Percentiles rank a stretch among this genome's conserved stretches.
Evolutionary conservation across 1,140 invertebrate species (phyloP).

Genomic region (Rhyzopertha dominica): DNA sequence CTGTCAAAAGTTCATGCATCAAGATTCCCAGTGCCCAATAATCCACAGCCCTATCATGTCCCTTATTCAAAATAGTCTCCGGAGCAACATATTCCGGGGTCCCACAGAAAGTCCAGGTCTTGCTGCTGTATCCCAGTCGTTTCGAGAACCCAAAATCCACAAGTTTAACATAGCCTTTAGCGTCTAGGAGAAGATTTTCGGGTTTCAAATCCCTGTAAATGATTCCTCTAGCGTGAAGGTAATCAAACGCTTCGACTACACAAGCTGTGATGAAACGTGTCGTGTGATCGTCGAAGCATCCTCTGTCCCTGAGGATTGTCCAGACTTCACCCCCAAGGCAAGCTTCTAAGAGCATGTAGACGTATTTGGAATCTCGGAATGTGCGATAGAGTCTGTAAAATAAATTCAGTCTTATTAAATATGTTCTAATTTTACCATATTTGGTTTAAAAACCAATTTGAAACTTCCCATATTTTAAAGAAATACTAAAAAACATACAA

Average conservation of each 20-base stretch:
- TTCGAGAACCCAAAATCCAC: conserved; percentile 90
- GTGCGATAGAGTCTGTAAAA: conserved; percentile 68
- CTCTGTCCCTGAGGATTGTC: conserved; percentile 69
- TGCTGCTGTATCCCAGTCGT: conserved; percentile 63
- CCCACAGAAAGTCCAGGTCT: conserved; percentile 90
- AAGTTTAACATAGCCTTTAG: conserved; percentile 70
- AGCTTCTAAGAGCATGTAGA: conserved; percentile 83
- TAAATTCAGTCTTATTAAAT: too few relatives aligned
- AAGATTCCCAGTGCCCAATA: conserved; percentile 79
- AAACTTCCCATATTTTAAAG: too few relatives aligned
- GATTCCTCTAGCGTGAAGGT: conserved; percentile 68
- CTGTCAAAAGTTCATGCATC: conserved; percentile 73
- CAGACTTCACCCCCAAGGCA: conserved; percentile 85
- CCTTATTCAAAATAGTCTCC: conserved; percentile 69
- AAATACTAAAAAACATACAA: too few relatives aligned
- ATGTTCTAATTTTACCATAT: too few relatives aligned
- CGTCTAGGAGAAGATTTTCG: conserved; percentile 72
- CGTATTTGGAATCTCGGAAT: conserved; percentile 77
- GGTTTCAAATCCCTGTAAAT: conserved; percentile 80
- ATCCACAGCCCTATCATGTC: conserved; percentile 71
- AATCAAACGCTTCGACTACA: conserved; percentile 71
- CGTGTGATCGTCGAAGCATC: conserved; percentile 68
- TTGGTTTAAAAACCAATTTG: too few relatives aligned
- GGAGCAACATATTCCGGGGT: conserved; percentile 70
- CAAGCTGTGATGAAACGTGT: conserved; percentile 71